Percentiles rank a stretch among this genome's conserved stretches.
Conservation (phyloP, 2,888 invertebrate genomes). For the Rosalia funebris region DNA sequence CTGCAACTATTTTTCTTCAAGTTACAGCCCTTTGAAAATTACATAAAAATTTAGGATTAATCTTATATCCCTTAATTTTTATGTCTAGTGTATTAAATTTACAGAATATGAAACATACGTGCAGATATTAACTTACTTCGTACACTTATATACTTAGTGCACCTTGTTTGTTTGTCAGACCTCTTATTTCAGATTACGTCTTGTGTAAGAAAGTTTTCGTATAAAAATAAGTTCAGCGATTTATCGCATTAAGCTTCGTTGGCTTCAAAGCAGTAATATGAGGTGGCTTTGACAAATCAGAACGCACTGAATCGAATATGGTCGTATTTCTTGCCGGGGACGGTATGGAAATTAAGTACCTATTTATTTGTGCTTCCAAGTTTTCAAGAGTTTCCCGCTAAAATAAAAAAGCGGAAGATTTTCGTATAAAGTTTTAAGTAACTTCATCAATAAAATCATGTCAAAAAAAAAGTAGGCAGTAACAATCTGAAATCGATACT, state of each 20-base stretch:
- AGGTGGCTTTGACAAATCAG: background rate
- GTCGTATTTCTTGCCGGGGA: background rate
- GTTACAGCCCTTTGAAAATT: background rate
- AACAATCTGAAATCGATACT: too few relatives aligned
- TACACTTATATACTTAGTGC: too few relatives aligned
- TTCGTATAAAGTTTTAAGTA: too few relatives aligned
- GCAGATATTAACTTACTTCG: too few relatives aligned
- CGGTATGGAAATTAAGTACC: background rate
- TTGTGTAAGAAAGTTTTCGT: background rate
- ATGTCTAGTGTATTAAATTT: background rate
- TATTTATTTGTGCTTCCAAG: background rate
- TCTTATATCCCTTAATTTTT: background rate
- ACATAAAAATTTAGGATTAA: background rate
- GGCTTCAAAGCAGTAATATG: constrained; percentile 1
- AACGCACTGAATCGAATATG: background rate
- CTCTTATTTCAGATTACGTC: too few relatives aligned
- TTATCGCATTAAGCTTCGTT: background rate
- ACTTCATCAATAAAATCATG: too few relatives aligned
- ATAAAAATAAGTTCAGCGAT: constrained; percentile 10
- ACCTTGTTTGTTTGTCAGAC: too few relatives aligned
- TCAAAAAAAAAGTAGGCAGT: too few relatives aligned
- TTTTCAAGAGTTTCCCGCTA: too few relatives aligned
- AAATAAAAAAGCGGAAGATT: too few relatives aligned
- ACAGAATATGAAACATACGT: too few relatives aligned
- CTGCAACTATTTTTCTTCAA: background rate